Evolutionary conservation across 2,888 invertebrate species (phyloP).

Genomic region (Acleris cristana): DNA sequence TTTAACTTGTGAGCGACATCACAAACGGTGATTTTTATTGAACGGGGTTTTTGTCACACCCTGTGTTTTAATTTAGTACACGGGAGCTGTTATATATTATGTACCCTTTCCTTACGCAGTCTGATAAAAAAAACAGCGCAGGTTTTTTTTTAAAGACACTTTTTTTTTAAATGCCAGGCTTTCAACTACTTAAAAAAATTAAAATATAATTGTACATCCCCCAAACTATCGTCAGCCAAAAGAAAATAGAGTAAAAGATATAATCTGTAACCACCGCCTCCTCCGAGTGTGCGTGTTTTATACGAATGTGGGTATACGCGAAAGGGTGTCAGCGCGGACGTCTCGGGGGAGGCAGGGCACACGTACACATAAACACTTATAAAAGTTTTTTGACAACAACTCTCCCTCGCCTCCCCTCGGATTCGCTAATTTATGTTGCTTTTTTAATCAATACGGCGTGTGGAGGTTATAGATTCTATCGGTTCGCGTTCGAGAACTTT

Average conservation of each 20-base stretch:
- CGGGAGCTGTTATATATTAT: too few relatives aligned
- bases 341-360: constrained; percentile 52
- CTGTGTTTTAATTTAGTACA: too few relatives aligned
- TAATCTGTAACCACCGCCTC: constrained; percentile 45
- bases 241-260: neutral
- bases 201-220: too few relatives aligned
- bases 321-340: constrained; percentile 76
- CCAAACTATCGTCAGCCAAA: too few relatives aligned
- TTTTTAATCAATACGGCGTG: constrained; percentile 82
- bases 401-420: constrained; percentile 65
- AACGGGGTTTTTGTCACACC: too few relatives aligned
- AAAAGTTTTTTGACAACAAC: constrained; percentile 84
- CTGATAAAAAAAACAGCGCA: too few relatives aligned
- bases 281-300: constrained; percentile 64
- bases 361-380: constrained; percentile 83
- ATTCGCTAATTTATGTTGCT: constrained; percentile 84
- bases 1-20: too few relatives aligned
- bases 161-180: too few relatives aligned
- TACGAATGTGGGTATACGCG: constrained; percentile 82
- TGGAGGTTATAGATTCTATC: constrained; percentile 67
- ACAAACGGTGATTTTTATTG: too few relatives aligned
- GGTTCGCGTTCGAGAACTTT: constrained; percentile 46
- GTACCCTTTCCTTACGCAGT: too few relatives aligned
- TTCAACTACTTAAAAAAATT: too few relatives aligned
- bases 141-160: too few relatives aligned